Conservation (phyloP, 2,113 vertebrate species). For the Labeo rohita region DNA sequence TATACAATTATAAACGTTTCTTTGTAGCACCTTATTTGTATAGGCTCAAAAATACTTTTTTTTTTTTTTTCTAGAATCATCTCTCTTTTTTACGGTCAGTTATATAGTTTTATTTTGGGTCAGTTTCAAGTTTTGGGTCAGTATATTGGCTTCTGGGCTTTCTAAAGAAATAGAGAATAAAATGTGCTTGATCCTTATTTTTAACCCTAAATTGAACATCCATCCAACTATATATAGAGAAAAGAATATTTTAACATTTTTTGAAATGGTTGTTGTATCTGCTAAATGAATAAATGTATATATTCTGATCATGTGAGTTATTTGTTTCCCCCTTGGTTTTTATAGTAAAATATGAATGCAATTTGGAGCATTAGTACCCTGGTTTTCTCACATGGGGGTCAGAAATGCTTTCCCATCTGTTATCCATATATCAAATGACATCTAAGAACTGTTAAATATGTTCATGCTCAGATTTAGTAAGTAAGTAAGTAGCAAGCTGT, state of each 20-base stretch:
- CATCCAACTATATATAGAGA: too few relatives aligned
- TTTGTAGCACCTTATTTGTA: too few relatives aligned
- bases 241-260: too few relatives aligned
- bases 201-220: neutral
- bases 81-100: neutral
- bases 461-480: neutral
- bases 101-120: neutral
- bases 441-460: constrained; percentile 1
- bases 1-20: too few relatives aligned
- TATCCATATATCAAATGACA: constrained; percentile 6
- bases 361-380: neutral
- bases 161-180: neutral
- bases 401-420: constrained; percentile 12
- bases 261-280: too few relatives aligned
- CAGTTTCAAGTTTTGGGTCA: neutral
- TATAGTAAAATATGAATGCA: neutral
- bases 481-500: constrained; percentile 2
- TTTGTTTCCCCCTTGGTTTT: neutral
- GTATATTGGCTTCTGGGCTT: neutral
- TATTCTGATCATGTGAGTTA: neutral
- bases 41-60: too few relatives aligned
- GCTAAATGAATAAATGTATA: neutral
- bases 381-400: neutral
- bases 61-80: neutral
- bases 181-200: neutral